Conservation (phyloP, 2,797 vertebrate genomes). For the Parotocinclus haroldoi region DNA sequence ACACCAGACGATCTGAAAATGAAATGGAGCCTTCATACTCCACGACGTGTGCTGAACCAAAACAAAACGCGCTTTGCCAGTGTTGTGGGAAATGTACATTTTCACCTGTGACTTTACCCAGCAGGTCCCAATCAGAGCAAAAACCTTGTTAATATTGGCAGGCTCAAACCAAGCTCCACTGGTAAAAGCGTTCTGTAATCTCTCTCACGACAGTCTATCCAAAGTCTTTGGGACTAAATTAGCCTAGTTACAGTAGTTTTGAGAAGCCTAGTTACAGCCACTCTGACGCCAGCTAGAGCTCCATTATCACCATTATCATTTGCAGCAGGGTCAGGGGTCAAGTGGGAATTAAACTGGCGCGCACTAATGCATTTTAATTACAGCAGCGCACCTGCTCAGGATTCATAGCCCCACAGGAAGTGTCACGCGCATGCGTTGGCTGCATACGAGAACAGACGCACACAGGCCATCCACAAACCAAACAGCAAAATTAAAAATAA, state of each 20-base stretch:
- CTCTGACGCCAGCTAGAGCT: slow-evolving; percentile 54
- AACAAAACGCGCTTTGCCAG: no score
- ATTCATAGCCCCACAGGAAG: slow-evolving; percentile 56
- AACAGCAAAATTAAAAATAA: slow-evolving; percentile 26
- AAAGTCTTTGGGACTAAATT: not conserved
- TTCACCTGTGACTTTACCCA: no score
- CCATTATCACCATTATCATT: slow-evolving; percentile 85
- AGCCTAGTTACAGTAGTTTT: slow-evolving; percentile 32
- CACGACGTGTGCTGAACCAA: no score
- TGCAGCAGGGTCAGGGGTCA: slow-evolving; percentile 77
- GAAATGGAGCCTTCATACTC: no score
- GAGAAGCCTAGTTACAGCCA: slow-evolving; percentile 26
- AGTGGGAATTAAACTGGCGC: slow-evolving; percentile 79
- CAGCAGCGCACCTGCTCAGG: slow-evolving; percentile 75
- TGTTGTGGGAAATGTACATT: no score
- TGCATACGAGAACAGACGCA: slow-evolving; percentile 17
- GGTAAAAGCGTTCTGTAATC: no score
- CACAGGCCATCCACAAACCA: slow-evolving; percentile 9
- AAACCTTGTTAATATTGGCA: no score
- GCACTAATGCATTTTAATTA: slow-evolving; percentile 82
- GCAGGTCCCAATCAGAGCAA: no score
- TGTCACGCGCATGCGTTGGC: slow-evolving; percentile 40
- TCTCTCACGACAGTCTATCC: not conserved
- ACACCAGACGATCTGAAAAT: no score
- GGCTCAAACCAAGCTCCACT: no score